Percentiles rank a stretch among this genome's conserved stretches.
These are phyloP conservation scores for Cephus pygmeus DNA, from an alignment of 2,888 invertebrate species.

Conservation along the genomic window DNA sequence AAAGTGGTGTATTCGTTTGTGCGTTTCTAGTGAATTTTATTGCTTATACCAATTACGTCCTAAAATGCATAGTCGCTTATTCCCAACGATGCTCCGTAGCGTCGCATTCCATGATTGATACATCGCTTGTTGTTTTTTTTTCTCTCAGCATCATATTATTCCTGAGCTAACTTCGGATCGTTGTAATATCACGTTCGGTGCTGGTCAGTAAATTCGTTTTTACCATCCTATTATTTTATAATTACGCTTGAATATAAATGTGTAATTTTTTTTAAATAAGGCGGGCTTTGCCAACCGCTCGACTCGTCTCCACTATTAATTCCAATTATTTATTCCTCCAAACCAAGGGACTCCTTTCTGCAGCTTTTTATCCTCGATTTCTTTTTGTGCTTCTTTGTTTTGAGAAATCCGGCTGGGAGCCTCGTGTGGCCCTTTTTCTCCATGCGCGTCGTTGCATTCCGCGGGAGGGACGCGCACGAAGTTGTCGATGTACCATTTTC, in stretches of 20 bases:
- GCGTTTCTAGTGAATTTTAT: neutral
- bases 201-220: neutral
- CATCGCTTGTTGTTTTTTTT: neutral
- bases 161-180: neutral
- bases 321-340: neutral
- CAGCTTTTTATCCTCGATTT: conserved; percentile 7
- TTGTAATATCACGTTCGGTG: neutral
- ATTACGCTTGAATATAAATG: neutral
- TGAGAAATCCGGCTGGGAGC: neutral
- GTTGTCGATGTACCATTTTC: neutral
- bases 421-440: neutral
- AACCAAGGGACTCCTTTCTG: neutral
- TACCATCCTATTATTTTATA: neutral
- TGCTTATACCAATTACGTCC: neutral
- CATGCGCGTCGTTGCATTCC: neutral
- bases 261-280: neutral
- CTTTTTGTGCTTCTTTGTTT: conserved; percentile 8
- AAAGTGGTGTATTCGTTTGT: neutral
- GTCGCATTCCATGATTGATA: neutral
- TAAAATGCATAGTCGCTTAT: neutral
- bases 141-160: neutral
- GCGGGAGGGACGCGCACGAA: neutral
- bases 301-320: neutral
- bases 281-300: neutral
- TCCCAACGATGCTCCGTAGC: neutral